A percentile compares a stretch with the other conserved stretches of the same genome.
These are phyloP conservation scores for Xenopus petersii DNA, from an alignment of 2,797 vertebrate species.

Conservation along the genomic window DNA sequence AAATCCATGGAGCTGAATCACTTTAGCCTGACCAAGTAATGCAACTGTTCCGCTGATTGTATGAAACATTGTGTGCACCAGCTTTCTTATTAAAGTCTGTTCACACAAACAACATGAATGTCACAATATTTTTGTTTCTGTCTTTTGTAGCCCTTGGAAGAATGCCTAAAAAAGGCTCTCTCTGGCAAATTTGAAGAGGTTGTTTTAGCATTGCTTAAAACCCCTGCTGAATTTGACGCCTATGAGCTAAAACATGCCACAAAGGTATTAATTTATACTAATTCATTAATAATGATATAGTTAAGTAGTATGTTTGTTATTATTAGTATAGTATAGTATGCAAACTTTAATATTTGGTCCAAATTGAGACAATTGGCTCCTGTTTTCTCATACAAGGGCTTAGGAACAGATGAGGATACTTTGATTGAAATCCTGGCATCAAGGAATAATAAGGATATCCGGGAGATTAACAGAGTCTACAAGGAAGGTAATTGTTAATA, in stretches of 20 bases:
- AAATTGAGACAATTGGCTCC: too few species aligned
- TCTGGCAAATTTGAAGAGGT: slow-evolving; percentile 84
- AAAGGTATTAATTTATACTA: slow-evolving; percentile 70
- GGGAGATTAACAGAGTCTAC: slow-evolving; percentile 74
- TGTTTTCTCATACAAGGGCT: slow-evolving; percentile 66
- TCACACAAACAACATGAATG: too few species aligned
- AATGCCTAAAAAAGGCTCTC: slow-evolving; percentile 76
- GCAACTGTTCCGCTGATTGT: too few species aligned
- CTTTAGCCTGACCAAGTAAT: too few species aligned
- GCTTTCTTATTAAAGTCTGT: too few species aligned
- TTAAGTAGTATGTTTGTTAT: too few species aligned
- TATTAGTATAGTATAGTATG: too few species aligned
- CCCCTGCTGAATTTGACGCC: slow-evolving; percentile 87
- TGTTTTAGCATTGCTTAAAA: slow-evolving; percentile 80
- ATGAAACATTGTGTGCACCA: too few species aligned
- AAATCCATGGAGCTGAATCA: too few species aligned
- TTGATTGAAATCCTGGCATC: slow-evolving; percentile 86
- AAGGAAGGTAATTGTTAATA: slow-evolving; percentile 70
- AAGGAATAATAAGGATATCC: slow-evolving; percentile 79
- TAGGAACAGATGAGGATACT: slow-evolving; percentile 89
- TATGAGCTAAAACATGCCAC: slow-evolving; percentile 79
- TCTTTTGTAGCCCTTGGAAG: slow-evolving; percentile 73
- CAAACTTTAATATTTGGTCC: too few species aligned
- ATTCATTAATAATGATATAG: too few species aligned
- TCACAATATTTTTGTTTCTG: background rate